phyloP scores from a whole-genome alignment of 2,113 vertebrate genomes.

The Psettodes erumei region DNA sequence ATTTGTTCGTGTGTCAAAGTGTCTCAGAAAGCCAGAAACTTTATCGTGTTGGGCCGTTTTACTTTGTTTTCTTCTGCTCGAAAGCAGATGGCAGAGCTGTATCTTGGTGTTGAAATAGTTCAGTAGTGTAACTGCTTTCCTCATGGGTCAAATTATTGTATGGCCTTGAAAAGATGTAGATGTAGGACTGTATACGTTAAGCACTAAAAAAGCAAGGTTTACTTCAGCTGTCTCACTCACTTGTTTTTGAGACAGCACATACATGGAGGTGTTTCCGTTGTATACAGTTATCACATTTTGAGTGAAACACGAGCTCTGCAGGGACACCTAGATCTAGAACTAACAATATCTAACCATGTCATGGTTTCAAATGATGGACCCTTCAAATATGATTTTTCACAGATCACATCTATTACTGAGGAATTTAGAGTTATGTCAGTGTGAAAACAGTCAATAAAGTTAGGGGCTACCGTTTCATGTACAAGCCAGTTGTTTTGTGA shows the following conservation, averaged over 20 bases:
- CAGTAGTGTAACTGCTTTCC: neutral
- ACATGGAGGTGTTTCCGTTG: neutral
- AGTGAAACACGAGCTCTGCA: neutral
- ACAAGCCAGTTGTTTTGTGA: neutral
- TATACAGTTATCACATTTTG: neutral
- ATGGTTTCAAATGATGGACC: neutral
- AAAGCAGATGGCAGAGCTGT: neutral
- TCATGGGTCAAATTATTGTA: slow-evolving; percentile 1
- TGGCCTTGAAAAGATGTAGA: slow-evolving; percentile 18
- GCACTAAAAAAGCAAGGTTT: neutral
- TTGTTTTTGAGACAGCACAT: too few relatives aligned
- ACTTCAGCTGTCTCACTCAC: neutral
- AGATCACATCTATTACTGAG: neutral
- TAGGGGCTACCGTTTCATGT: too few relatives aligned
- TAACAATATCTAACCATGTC: neutral
- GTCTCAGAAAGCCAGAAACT: neutral
- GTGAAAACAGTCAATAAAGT: neutral
- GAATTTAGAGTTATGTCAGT: neutral
- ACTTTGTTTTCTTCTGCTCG: neutral
- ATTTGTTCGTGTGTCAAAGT: neutral
- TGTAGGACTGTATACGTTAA: neutral
- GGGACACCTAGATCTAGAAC: neutral
- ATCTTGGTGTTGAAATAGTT: neutral
- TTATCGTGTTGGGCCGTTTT: neutral
- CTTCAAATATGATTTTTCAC: neutral